These are phyloP conservation scores for Rattus rattus DNA, from an alignment of 2,113 vertebrate genomes.

Conservation along the genomic window DNA sequence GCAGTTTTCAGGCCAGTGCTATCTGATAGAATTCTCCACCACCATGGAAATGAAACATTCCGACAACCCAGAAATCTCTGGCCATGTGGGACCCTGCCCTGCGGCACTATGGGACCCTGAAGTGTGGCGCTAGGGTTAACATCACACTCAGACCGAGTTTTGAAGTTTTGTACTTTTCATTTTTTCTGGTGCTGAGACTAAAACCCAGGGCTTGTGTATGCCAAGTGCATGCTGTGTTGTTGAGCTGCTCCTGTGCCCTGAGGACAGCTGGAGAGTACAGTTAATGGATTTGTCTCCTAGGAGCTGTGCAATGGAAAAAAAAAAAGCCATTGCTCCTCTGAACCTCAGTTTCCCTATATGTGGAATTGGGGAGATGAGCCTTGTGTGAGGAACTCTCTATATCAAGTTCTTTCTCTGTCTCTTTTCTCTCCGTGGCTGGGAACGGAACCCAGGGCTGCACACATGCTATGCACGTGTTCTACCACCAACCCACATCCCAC, in stretches of 20 bases:
- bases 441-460: too few relatives aligned
- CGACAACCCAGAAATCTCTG: not conserved
- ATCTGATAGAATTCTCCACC: not conserved
- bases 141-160: not conserved
- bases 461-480: not conserved
- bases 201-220: not conserved
- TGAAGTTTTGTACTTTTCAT: not conserved
- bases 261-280: accelerated
- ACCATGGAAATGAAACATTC: accelerated
- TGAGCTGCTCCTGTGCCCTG: not conserved
- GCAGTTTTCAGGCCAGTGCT: too few relatives aligned
- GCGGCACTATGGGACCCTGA: too few relatives aligned
- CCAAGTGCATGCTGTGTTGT: not conserved
- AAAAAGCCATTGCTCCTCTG: accelerated
- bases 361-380: not conserved
- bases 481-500: not conserved
- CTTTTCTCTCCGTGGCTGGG: not conserved
- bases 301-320: not conserved
- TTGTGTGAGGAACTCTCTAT: not conserved
- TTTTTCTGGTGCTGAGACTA: not conserved
- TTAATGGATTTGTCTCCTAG: not conserved
- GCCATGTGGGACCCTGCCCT: not conserved
- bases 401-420: not conserved
- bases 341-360: not conserved
- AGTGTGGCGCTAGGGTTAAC: not conserved